phyloP scores from a whole-genome alignment of 2,888 invertebrate species.

The Troides aeacus region DNA sequence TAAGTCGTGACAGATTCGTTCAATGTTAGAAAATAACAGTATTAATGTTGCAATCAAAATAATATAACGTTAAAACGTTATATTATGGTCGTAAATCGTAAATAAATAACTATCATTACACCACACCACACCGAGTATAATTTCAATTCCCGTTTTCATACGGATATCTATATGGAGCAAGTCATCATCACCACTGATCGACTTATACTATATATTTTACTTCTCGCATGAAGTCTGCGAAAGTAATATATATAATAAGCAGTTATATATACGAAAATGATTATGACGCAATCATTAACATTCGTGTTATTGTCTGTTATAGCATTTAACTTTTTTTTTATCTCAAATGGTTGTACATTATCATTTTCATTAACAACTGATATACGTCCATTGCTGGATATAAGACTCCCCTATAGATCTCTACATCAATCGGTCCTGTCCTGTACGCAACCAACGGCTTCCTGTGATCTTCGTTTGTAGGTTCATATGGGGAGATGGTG shows the following conservation, averaged over 20 bases:
- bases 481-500: no score
- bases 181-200: conserved; percentile 8
- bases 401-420: no score
- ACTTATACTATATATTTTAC: conserved; percentile 1
- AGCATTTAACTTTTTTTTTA: background rate
- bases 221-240: conserved; percentile 3
- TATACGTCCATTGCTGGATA: no score
- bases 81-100: conserved; percentile 8
- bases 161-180: conserved; percentile 8
- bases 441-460: no score
- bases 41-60: background rate
- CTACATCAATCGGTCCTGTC: no score
- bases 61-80: background rate
- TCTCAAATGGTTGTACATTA: background rate
- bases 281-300: background rate
- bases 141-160: conserved; percentile 16
- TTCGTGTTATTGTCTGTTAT: background rate
- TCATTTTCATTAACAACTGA: no score
- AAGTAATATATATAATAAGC: conserved; percentile 3
- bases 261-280: background rate
- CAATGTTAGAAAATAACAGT: background rate
- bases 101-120: conserved; percentile 16
- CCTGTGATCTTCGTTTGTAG: no score
- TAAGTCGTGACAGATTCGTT: background rate
- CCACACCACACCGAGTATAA: background rate